phyloP scores from a whole-genome alignment of 2,797 vertebrate genomes.

The Limnodromus scolopaceus region DNA sequence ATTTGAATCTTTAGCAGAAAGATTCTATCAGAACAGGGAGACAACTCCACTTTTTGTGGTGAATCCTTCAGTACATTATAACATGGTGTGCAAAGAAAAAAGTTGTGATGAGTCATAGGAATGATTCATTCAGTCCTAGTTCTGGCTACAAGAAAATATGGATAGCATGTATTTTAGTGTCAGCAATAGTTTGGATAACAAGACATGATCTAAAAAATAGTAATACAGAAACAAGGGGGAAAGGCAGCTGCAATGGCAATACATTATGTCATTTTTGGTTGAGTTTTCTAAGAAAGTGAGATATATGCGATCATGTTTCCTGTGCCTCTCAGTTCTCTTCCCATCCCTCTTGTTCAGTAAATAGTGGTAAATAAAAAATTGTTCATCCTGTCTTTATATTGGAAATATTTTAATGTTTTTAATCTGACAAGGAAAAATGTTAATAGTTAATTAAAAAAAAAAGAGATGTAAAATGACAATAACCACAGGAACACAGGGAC shows the following conservation, averaged over 20 bases:
- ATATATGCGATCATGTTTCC: neutral
- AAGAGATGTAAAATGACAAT: neutral
- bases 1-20: neutral
- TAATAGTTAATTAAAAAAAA: neutral
- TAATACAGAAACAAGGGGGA: neutral
- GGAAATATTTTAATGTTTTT: neutral
- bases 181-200: constrained; percentile 44
- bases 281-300: neutral
- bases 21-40: neutral
- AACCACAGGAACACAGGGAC: neutral
- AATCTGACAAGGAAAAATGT: neutral
- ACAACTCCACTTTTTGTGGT: constrained; percentile 17
- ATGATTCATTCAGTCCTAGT: constrained; percentile 56
- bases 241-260: neutral
- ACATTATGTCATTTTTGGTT: neutral
- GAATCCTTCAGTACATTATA: neutral
- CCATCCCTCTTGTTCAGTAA: neutral
- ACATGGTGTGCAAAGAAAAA: constrained; percentile 21
- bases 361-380: neutral
- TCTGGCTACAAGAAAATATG: constrained; percentile 41
- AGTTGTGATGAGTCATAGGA: constrained; percentile 62
- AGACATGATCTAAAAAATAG: constrained; percentile 1
- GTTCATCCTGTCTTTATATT: neutral
- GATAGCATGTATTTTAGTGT: constrained; percentile 46
- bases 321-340: neutral